Conservation (phyloP, 2,113 vertebrate genomes). For the Odontesthes bonariensis region DNA sequence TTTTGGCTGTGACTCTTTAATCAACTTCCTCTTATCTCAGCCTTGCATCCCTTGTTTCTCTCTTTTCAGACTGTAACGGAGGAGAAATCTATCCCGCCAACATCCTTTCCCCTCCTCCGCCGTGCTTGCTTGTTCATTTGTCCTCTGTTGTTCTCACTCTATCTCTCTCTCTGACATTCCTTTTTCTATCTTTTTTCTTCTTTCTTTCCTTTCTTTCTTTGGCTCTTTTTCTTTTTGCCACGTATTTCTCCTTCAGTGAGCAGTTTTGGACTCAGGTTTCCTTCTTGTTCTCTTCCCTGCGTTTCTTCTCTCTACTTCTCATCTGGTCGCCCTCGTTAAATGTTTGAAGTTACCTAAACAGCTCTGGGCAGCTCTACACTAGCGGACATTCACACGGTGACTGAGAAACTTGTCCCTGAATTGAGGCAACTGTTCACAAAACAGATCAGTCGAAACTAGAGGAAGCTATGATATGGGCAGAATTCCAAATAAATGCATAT, state of each 20-base stretch:
- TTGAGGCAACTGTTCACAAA: no score
- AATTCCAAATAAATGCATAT: no score
- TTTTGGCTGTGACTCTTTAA: conserved; percentile 72
- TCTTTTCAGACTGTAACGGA: conserved; percentile 62
- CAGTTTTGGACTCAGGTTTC: conserved; percentile 8
- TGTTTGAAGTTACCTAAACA: background rate
- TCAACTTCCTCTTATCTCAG: conserved; percentile 78
- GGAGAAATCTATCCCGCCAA: conserved; percentile 65
- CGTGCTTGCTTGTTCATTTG: conserved; percentile 32
- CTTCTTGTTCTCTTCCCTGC: background rate
- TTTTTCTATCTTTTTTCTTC: conserved; percentile 11
- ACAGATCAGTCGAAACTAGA: no score
- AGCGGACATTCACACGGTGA: background rate
- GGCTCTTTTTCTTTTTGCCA: conserved; percentile 2
- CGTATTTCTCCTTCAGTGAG: conserved; percentile 5
- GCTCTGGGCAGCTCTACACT: background rate
- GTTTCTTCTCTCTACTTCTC: background rate
- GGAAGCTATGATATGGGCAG: no score
- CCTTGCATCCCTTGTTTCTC: conserved; percentile 75
- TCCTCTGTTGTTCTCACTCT: background rate
- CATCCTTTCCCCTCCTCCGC: conserved; percentile 50
- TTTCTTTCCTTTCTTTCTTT: conserved; percentile 4
- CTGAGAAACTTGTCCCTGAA: no score
- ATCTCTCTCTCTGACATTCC: no score
- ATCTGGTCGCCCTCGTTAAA: conserved; percentile 17